These are phyloP conservation scores for Calameuta filiformis DNA, from an alignment of 2,888 invertebrate species.

Conservation along the genomic window DNA sequence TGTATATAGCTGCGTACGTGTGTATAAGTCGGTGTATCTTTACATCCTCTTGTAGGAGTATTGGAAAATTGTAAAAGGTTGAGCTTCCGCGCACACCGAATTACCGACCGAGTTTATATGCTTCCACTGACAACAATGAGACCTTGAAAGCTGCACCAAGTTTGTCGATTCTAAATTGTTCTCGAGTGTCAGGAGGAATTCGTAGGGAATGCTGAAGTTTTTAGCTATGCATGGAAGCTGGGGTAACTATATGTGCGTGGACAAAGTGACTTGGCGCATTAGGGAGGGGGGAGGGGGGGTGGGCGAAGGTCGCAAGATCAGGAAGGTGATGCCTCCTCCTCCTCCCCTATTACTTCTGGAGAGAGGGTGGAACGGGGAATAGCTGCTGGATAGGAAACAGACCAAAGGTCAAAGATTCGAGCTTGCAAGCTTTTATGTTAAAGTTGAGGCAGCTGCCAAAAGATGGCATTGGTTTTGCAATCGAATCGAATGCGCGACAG, in stretches of 20 bases:
- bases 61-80: constrained; percentile 19
- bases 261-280: neutral
- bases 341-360: neutral
- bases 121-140: neutral
- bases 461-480: neutral
- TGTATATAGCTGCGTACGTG: constrained; percentile 16
- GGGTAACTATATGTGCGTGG: neutral
- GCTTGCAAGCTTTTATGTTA: neutral
- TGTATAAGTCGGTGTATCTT: constrained; percentile 6
- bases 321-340: neutral
- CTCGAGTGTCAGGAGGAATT: neutral
- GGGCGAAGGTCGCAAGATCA: neutral
- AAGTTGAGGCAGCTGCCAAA: neutral
- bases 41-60: constrained; percentile 23
- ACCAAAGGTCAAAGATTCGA: too few species aligned
- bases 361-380: neutral
- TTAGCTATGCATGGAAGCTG: neutral
- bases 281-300: too few species aligned
- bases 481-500: neutral
- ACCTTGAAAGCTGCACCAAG: neutral
- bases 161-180: neutral
- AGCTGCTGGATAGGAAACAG: too few species aligned
- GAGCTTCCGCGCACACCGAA: neutral
- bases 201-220: neutral
- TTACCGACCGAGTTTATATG: neutral